Evolutionary conservation across 2,113 vertebrate species (phyloP), one percentile per base, ranked within the genome.

Genomic region (Sardina pilchardus): DNA sequence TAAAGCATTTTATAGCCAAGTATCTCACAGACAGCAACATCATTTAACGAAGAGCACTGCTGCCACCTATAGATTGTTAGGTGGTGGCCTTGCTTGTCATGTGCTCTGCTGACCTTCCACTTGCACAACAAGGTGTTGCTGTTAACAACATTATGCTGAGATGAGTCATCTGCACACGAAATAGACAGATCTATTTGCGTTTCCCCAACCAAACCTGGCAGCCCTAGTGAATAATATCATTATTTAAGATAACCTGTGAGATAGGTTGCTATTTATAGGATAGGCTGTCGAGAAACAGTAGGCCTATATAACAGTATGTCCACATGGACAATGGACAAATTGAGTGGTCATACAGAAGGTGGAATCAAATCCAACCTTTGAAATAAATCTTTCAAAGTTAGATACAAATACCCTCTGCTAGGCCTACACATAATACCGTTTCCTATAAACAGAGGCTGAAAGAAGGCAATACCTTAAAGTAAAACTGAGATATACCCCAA

Each of bases 61-160:
- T 84, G 83, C 86, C 86, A 87, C 48, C 86, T 87, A 84, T 34
- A 67, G 82, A 44, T 53, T 17, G 4, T 19, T 45, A 39, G 30
- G 10, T 16, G 30, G 26, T 14, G 1, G 26, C 19, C 53, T 17
- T 39, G 71, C 53, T 17, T 39, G 71, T 78, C 71, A 34, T 78
- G 71, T 16, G 59, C 21, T n/a, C 59, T 63, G 21, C 71, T 78
- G 71, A 36, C 71, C 34, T 78, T 39, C 10, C 9, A 78, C 53
- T 59, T 59, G 1, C 50, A 53, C 50, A 19, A 21, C 9, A 63
- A 63, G n/a, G 59, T 24, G n/a, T 26, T n/a, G 56, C 3, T 63
- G 63, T 34, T 75, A 56, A 16, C 67, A 75, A 30, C 9, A n/a
- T 59, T n/a, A 30, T 9, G 59, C 24, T 67, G 59, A n/a, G 59